phyloP scores from a whole-genome alignment of 2,797 vertebrate species.

The Betta splendens region DNA sequence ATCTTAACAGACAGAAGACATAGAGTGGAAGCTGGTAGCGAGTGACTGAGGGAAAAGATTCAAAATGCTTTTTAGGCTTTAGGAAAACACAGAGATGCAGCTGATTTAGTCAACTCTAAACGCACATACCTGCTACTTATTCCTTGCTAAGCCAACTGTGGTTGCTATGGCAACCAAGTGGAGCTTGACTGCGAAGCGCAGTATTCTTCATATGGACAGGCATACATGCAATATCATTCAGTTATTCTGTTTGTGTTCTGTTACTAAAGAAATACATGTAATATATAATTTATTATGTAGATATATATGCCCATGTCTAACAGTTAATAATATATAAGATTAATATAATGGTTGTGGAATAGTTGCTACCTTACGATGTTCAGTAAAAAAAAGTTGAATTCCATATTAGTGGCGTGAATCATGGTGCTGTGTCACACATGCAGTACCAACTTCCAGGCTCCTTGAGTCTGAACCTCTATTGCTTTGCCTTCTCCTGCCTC shows the following conservation, averaged over 20 bases:
- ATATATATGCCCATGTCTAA: conserved; percentile 13
- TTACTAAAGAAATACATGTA: neutral
- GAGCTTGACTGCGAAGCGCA: conserved; percentile 26
- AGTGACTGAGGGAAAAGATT: conserved; percentile 36
- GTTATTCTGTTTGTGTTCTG: neutral
- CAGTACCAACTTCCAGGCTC: conserved; percentile 35
- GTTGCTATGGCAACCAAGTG: conserved; percentile 67
- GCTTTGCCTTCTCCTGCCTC: conserved; percentile 23
- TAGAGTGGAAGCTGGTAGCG: neutral
- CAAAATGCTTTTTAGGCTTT: conserved; percentile 13
- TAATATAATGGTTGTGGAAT: too few species aligned
- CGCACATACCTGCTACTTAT: conserved; percentile 30
- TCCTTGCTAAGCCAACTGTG: conserved; percentile 18
- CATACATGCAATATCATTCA: neutral
- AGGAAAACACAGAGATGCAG: conserved; percentile 24
- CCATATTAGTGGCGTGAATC: conserved; percentile 39
- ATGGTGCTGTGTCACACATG: conserved; percentile 48
- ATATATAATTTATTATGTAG: neutral
- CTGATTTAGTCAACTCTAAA: conserved; percentile 54
- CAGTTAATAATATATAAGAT: too few species aligned
- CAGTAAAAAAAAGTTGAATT: too few species aligned
- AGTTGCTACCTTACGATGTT: too few species aligned
- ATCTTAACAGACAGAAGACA: conserved; percentile 9
- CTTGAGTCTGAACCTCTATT: conserved; percentile 35
- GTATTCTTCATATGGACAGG: conserved; percentile 4